Conservation (phyloP, 2,113 vertebrate species). For the Anas platyrhynchos region DNA sequence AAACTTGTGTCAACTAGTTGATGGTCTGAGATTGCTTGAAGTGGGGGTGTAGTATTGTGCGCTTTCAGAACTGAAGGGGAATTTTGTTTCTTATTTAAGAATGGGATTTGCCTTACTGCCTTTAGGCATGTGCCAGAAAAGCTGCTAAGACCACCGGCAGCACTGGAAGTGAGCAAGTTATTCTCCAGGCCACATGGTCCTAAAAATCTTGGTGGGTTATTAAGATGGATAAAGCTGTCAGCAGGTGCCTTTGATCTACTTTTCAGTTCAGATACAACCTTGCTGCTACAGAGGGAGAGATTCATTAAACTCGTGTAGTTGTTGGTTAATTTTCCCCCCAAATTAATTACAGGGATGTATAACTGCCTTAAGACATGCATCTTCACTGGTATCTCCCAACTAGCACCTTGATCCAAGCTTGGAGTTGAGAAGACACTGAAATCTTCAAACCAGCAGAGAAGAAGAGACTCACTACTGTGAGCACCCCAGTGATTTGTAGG, state of each 20-base stretch:
- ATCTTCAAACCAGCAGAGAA: not conserved
- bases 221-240: not conserved
- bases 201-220: not conserved
- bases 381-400: not conserved
- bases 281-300: not conserved
- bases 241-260: not conserved
- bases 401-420: not conserved
- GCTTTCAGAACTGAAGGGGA: not conserved
- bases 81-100: not conserved
- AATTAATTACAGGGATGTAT: not conserved
- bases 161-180: not conserved
- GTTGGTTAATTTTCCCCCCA: not conserved
- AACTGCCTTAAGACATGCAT: not conserved
- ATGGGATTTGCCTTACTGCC: not conserved
- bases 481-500: not conserved
- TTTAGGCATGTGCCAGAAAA: not conserved
- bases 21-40: not conserved
- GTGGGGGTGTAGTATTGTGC: not conserved
- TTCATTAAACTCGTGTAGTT: not conserved
- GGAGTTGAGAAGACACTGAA: not conserved
- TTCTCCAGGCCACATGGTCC: too few relatives aligned
- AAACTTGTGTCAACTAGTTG: not conserved
- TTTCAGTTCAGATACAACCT: not conserved
- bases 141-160: not conserved
- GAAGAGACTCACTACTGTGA: not conserved